A percentile compares a stretch with the other conserved stretches of the same genome.
phyloP scores from a whole-genome alignment of 2,797 vertebrate genomes.

The Tokudaia tokunoshimensis region DNA sequence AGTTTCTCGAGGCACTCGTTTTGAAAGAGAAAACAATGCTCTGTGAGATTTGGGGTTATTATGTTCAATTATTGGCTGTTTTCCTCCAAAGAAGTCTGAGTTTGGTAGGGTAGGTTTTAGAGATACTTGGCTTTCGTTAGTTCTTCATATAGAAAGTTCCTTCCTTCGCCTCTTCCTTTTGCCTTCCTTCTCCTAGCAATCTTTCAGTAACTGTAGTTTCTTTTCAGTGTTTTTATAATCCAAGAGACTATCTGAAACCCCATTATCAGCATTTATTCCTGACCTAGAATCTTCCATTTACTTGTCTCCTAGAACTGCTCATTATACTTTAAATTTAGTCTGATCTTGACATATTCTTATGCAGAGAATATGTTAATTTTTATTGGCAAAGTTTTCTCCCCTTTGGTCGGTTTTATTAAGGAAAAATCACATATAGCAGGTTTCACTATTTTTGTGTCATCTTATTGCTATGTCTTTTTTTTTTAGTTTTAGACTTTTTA shows the following conservation, averaged over 20 bases:
- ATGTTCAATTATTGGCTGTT: conserved; percentile 33
- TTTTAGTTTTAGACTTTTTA: not conserved
- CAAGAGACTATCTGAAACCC: conserved; percentile 29
- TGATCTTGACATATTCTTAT: not conserved
- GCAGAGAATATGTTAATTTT: conserved; percentile 28
- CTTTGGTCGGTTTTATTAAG: conserved; percentile 2
- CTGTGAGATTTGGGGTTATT: conserved; percentile 4
- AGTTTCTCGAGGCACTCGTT: conserved; percentile 28
- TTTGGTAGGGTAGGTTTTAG: not conserved
- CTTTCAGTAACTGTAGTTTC: conserved; percentile 1
- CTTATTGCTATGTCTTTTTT: not conserved
- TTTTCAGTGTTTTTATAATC: conserved; percentile 35
- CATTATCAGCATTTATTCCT: conserved; percentile 52
- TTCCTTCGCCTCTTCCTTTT: not conserved
- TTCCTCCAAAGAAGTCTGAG: not conserved
- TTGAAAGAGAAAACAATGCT: not conserved
- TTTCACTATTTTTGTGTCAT: not conserved
- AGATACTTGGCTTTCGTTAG: not conserved
- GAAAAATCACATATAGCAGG: not conserved
- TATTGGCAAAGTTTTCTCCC: conserved; percentile 20
- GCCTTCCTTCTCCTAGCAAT: not conserved
- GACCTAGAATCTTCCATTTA: conserved; percentile 48
- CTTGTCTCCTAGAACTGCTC: not conserved
- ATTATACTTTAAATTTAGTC: not conserved
- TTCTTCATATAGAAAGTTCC: not conserved